A percentile compares a stretch with the other conserved stretches of the same genome.
These are phyloP conservation scores for Phoebastria nigripes DNA, from an alignment of 2,797 vertebrate species.

Conservation along the genomic window DNA sequence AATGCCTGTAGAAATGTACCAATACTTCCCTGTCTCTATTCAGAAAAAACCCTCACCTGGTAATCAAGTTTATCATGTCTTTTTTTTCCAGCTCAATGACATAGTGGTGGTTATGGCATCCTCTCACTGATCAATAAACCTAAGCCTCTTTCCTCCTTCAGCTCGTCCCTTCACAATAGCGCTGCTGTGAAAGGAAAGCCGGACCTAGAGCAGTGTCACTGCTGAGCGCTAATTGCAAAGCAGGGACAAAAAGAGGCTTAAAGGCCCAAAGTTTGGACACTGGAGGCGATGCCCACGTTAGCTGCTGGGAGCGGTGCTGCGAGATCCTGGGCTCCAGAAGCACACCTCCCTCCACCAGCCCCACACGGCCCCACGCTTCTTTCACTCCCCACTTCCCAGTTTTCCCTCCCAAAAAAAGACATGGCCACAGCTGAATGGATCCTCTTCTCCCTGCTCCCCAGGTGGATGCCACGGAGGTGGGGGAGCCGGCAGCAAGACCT, in stretches of 20 bases:
- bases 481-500: background rate
- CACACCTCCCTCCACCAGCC: background rate
- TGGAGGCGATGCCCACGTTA: rapidly evolving
- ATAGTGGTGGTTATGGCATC: background rate
- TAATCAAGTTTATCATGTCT: background rate
- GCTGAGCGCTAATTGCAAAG: background rate
- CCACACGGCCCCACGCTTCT: rapidly evolving
- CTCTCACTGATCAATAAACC: background rate
- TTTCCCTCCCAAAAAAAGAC: background rate
- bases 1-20: background rate
- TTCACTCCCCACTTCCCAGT: background rate
- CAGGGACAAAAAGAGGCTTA: background rate
- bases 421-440: background rate
- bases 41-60: background rate
- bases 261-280: rapidly evolving
- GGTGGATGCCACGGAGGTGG: rapidly evolving
- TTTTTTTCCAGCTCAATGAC: background rate
- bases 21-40: background rate
- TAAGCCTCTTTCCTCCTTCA: background rate
- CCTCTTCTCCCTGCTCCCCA: background rate
- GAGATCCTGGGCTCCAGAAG: background rate
- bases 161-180: background rate
- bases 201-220: background rate
- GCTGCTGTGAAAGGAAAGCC: background rate
- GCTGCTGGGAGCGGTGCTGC: rapidly evolving